Evolutionary conservation across 2,797 vertebrate genomes (phyloP).

Genomic region (Distichodus sexfasciatus): DNA sequence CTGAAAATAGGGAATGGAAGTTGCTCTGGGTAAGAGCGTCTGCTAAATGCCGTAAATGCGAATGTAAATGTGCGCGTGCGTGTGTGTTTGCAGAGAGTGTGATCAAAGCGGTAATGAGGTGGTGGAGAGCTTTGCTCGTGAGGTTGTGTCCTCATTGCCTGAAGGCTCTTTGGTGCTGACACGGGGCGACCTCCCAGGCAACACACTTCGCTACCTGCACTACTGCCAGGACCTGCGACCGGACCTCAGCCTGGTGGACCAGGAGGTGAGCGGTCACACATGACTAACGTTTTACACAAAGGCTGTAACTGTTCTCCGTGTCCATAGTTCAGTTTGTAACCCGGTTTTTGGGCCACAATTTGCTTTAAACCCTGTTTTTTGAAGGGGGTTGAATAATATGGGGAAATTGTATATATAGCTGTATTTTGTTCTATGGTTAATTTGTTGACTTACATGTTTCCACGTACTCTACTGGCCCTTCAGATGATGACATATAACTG

Average conservation of each 20-base stretch:
- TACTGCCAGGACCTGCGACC: constrained; percentile 86
- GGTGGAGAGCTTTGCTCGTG: constrained; percentile 87
- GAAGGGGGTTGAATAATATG: no score
- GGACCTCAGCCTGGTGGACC: constrained; percentile 89
- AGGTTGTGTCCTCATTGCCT: constrained; percentile 85
- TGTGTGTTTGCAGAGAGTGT: constrained; percentile 74
- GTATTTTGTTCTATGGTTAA: neutral
- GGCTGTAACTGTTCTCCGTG: neutral
- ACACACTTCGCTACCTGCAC: constrained; percentile 90
- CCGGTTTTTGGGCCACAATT: no score
- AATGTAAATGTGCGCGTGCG: neutral
- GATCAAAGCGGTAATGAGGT: constrained; percentile 85
- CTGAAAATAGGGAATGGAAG: no score
- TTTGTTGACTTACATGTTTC: neutral
- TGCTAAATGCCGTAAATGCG: no score
- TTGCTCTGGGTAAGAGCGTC: no score
- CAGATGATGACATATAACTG: constrained; percentile 98
- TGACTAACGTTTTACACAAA: no score
- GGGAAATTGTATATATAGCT: no score
- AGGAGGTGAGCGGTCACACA: constrained; percentile 94
- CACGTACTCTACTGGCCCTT: neutral
- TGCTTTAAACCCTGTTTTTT: no score
- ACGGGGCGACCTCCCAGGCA: constrained; percentile 93
- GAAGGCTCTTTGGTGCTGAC: constrained; percentile 83
- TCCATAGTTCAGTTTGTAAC: neutral